Percentiles rank a stretch among this genome's conserved stretches.
Evolutionary conservation across 2,888 invertebrate species (phyloP).

Genomic region (Leucophora obtusa): DNA sequence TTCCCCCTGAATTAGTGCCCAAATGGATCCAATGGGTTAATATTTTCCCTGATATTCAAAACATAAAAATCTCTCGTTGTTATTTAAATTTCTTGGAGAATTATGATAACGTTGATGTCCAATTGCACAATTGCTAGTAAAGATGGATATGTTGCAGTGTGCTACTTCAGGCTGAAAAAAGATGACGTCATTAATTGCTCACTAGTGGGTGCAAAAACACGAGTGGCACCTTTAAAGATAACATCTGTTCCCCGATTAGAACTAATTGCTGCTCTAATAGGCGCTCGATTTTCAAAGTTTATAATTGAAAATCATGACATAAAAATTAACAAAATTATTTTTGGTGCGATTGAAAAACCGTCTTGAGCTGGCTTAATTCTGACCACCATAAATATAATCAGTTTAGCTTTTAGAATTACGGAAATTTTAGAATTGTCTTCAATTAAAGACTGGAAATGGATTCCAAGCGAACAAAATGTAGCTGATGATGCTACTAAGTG

Average conservation of each 20-base stretch:
- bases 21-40: conserved; percentile 37
- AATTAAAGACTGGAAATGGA: too few relatives aligned
- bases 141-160: too few relatives aligned
- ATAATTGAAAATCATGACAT: background rate
- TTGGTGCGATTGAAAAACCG: background rate
- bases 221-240: background rate
- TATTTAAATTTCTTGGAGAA: conserved; percentile 20
- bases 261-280: background rate
- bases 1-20: background rate
- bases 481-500: too few relatives aligned
- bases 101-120: too few relatives aligned
- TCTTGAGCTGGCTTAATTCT: too few relatives aligned
- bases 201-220: background rate
- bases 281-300: background rate
- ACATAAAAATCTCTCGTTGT: conserved; percentile 34
- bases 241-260: background rate
- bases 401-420: background rate
- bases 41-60: conserved; percentile 35
- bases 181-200: background rate
- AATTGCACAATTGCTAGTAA: too few relatives aligned
- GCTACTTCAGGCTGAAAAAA: too few relatives aligned
- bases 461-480: too few relatives aligned
- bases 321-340: background rate
- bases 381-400: too few relatives aligned
- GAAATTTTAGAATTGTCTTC: too few relatives aligned